phyloP scores from a whole-genome alignment of 2,888 invertebrate genomes.

The Mellilla xanthometata region DNA sequence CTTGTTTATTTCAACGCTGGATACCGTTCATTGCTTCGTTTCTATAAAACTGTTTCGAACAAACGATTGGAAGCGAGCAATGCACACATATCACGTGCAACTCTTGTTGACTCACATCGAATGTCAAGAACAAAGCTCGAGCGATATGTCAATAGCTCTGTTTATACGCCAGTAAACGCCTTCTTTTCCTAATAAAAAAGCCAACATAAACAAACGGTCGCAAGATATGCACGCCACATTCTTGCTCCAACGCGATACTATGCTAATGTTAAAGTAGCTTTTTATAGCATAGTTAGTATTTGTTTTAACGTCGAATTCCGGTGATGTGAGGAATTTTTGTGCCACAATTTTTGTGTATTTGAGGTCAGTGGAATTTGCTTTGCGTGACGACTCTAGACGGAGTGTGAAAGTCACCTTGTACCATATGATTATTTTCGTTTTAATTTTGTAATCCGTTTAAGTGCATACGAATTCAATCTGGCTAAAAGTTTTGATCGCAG shows the following conservation, averaged over 20 bases:
- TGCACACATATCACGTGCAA: conserved; percentile 24
- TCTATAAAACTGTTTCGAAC: neutral
- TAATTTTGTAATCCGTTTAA: conserved; percentile 24
- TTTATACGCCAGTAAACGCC: conserved; percentile 72
- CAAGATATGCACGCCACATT: conserved; percentile 66
- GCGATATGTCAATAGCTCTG: conserved; percentile 73
- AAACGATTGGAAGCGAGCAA: neutral
- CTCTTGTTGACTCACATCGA: conserved; percentile 30
- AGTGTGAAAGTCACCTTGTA: conserved; percentile 28
- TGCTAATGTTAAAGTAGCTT: conserved; percentile 17
- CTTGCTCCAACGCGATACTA: conserved; percentile 35
- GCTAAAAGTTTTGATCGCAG: conserved; percentile 12
- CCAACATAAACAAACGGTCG: conserved; percentile 66
- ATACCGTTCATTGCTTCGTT: conserved; percentile 30
- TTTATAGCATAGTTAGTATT: conserved; percentile 9
- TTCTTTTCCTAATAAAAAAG: conserved; percentile 64
- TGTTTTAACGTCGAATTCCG: conserved; percentile 19
- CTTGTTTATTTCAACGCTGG: conserved; percentile 14
- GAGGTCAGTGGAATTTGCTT: conserved; percentile 21
- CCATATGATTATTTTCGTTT: conserved; percentile 19
- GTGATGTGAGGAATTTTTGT: conserved; percentile 26
- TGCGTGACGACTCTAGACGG: conserved; percentile 18
- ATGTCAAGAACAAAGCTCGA: conserved; percentile 35
- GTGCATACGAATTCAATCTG: conserved; percentile 15
- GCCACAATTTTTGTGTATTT: conserved; percentile 15